Conservation (phyloP, 2,888 invertebrate species). For the Sarcophaga subvicina region DNA sequence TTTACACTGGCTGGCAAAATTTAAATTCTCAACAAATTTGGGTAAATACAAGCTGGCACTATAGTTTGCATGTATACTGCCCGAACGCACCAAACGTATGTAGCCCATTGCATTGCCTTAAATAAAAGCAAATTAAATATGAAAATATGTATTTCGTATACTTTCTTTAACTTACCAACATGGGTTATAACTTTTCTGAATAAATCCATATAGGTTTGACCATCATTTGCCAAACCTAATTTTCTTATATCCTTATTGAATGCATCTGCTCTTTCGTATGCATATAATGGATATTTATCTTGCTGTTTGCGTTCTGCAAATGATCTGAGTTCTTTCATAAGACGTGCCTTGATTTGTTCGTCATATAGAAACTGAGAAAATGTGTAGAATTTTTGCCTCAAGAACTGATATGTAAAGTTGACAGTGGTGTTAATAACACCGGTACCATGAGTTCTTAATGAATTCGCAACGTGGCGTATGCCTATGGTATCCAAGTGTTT, state of each 20-base stretch:
- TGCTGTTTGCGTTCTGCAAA: slow-evolving; percentile 86
- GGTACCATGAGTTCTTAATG: slow-evolving; percentile 97
- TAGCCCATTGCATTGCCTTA: slow-evolving; percentile 95
- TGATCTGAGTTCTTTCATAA: slow-evolving; percentile 93
- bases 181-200: slow-evolving; percentile 96
- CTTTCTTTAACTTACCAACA: slow-evolving; percentile 85
- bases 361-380: slow-evolving; percentile 98
- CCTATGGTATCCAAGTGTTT: slow-evolving; percentile 97
- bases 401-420: slow-evolving; percentile 96
- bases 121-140: slow-evolving; percentile 58
- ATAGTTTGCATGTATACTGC: slow-evolving; percentile 95
- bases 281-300: slow-evolving; percentile 74
- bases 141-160: slow-evolving; percentile 14
- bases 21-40: slow-evolving; percentile 86
- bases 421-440: slow-evolving; percentile 98
- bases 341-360: slow-evolving; percentile 97
- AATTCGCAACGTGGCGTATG: slow-evolving; percentile 97
- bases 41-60: slow-evolving; percentile 95
- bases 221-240: slow-evolving; percentile 91
- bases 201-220: slow-evolving; percentile 94
- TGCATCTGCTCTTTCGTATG: slow-evolving; percentile 94
- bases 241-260: slow-evolving; percentile 96
- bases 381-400: slow-evolving; percentile 94
- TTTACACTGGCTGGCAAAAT: slow-evolving; percentile 85
- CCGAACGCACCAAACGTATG: slow-evolving; percentile 95